Evolutionary conservation across 2,113 vertebrate species (phyloP), one percentile per base, ranked within the genome.

Genomic region (Limanda limanda): DNA sequence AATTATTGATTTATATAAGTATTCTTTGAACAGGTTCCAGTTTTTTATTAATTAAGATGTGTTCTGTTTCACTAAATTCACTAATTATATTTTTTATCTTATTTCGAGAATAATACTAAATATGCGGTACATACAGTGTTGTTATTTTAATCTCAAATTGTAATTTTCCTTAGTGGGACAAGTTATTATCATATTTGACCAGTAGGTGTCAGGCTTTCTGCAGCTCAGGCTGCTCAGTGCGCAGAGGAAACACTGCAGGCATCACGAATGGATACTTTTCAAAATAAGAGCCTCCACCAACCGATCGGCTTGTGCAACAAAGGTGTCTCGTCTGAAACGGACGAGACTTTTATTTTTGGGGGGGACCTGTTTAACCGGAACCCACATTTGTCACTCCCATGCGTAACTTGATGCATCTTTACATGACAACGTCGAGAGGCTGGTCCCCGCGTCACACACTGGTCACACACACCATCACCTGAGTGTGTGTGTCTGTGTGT

Each of bases 381-480:
- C 54, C 62, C 47, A 37, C 8, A 42, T 42, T 42, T 42, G 40
- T 10, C 54, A 15, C 10, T 9, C 58, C 18, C 47, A 9, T 11
- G n/a, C 3, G 8, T 0, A 61, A 12, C 81, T 84, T 85, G 21
- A 77, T 71, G 60, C 35, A 27, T 68, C 14, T 51, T 42, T 57
- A 63, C 57, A 64, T 64, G 78, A n/a, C 35, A 72, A 20, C 40
- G 58, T 72, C 61, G 8, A 57, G 68, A 52, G 74, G 76, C 61
- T 52, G 78, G 42, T 75, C 81, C 81, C 58, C 83, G 78, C 86
- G 85, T 87, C 84, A 79, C 78, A 69, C 40, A 3, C 35, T 37
- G 35, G 35, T 37, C 35, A 37, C 69, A 54, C 70, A 56, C 73
- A 56, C 18, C 66, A 51, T 61, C 76, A 72, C 57, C 25, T 3